phyloP scores from a whole-genome alignment of 2,113 vertebrate genomes.

The Vulpes vulpes region DNA sequence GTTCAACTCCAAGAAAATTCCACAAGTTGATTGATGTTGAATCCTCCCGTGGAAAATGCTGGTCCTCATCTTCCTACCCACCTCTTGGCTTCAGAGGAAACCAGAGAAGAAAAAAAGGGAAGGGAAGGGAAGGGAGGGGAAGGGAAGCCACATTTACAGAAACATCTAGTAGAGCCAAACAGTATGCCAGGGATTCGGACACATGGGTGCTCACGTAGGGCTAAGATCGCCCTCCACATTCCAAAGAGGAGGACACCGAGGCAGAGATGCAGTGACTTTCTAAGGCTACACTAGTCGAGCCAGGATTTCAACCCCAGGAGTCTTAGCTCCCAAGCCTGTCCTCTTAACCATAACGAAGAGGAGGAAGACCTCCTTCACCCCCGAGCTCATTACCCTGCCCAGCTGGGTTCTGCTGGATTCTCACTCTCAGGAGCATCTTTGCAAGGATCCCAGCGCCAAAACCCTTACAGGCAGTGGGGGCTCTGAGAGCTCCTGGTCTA shows the following conservation, averaged over 20 bases:
- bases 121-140: no score
- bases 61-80: neutral
- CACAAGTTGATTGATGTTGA: neutral
- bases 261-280: neutral
- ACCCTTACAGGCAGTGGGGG: neutral
- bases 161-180: fast-evolving
- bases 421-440: neutral
- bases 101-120: neutral
- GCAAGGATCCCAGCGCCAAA: neutral
- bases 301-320: neutral
- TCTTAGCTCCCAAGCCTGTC: neutral
- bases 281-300: neutral
- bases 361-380: neutral
- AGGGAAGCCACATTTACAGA: no score
- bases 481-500: no score
- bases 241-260: neutral
- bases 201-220: fast-evolving
- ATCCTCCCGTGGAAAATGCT: neutral
- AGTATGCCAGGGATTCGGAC: neutral
- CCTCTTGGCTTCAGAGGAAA: neutral
- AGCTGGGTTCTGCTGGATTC: neutral
- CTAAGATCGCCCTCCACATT: fast-evolving
- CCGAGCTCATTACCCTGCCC: neutral
- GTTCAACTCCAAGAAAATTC: neutral
- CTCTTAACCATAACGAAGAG: neutral